Base-by-base conservation (phyloP, 2,888 invertebrate species). In the Eupsilia transversa region DNA sequence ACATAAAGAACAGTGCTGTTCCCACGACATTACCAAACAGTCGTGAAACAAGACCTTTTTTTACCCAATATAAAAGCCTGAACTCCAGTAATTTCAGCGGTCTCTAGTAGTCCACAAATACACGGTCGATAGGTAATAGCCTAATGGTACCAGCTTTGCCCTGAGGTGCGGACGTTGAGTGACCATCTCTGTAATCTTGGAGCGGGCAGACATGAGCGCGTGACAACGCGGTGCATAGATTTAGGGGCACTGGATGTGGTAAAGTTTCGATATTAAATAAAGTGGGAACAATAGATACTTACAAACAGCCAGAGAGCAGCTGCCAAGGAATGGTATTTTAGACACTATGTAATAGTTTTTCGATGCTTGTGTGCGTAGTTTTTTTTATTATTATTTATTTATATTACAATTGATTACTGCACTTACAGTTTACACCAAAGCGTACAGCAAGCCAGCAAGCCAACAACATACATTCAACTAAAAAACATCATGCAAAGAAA, bases 91-190 rank as follows among this genome's bases (percentile, higher is more conserved):
- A 82, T 79, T 79, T 82, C 30, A 77, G 66, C 61, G 41, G 49
- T 49, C n/a, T 14, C 33, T 69, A 79, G 59, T 56, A 41, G 49
- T 35, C 27, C n/a, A 59, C 76, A 71, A 73, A 57, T 73, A 66
- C 68, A 64, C 68, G 61, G 64, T 77, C 68, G 74, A 80, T 71
- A 79, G 82, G 79, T 86, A 87, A 88, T 88, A 65, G 78, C 78
- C 60, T 79, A 83, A 83, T 82, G 64, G 73, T 60, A 68, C 56
- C 74, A 74, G 63, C 63, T 64, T 38, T 82, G 82, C 85, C 88
- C 87, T 49, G 86, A 82, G 88, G 88, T 87, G 85, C 76, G 75
- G 86, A 82, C 86, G 80, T 60, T 76, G 81, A 82, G 54, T 81
- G 88, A 82, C 87, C 87, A 83, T 82, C 87, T 80, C 79, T 74